Conservation (phyloP, 2,797 vertebrate genomes). For the Borostomias antarcticus region DNA sequence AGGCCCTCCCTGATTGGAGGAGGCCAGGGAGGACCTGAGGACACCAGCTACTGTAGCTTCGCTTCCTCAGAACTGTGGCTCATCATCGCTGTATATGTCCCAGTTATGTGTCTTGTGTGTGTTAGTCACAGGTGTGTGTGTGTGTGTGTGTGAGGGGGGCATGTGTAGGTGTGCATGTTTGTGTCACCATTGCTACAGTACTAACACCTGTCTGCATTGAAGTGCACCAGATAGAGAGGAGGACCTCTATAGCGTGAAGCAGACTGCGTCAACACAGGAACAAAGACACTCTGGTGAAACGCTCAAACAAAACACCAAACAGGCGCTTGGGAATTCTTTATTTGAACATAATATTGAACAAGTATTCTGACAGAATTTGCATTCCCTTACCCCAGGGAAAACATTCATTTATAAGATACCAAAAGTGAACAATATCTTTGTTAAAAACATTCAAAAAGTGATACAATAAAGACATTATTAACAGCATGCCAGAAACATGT, state of each 20-base stretch:
- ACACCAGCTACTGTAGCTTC: too few relatives aligned
- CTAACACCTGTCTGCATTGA: slow-evolving; percentile 54
- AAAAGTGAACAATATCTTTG: too few relatives aligned
- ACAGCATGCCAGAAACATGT: too few relatives aligned
- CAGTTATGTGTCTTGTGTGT: not conserved
- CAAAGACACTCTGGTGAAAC: not conserved
- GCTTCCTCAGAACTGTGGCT: too few relatives aligned
- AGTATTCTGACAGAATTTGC: not conserved
- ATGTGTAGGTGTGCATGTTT: not conserved
- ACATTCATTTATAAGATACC: too few relatives aligned
- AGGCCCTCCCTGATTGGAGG: too few relatives aligned
- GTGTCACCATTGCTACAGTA: slow-evolving; percentile 16
- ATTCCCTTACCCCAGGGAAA: too few relatives aligned
- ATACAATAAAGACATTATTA: too few relatives aligned
- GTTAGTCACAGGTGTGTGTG: slow-evolving; percentile 50
- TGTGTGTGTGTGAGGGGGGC: slow-evolving; percentile 10
- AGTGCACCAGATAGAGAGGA: slow-evolving; percentile 62
- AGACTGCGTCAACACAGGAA: not conserved
- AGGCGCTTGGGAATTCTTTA: slow-evolving; percentile 15
- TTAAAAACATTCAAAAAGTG: too few relatives aligned
- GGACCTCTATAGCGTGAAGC: not conserved
- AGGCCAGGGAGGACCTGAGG: too few relatives aligned
- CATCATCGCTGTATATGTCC: not conserved
- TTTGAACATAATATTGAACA: slow-evolving; percentile 18
- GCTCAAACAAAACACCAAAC: not conserved